Evolutionary conservation across 1,140 invertebrate species (phyloP).

Genomic region (Eupristina koningsbergeri): DNA sequence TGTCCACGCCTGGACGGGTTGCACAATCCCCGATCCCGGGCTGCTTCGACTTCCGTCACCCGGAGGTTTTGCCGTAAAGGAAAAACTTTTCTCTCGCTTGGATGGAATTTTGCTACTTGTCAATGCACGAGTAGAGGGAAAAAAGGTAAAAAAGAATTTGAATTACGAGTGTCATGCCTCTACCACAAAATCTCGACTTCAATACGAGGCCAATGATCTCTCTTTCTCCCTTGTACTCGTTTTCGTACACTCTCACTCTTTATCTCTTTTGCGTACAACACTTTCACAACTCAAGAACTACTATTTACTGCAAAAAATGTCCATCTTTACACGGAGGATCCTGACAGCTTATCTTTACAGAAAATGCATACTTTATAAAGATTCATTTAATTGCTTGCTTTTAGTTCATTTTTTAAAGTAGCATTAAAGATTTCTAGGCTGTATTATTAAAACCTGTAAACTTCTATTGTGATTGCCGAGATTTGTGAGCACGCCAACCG

Average conservation of each 20-base stretch:
- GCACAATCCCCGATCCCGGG: constrained; percentile 32
- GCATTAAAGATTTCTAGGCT: too few species aligned
- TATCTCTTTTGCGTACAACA: not conserved
- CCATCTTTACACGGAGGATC: too few species aligned
- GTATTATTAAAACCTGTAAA: too few species aligned
- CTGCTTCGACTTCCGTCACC: constrained; percentile 52
- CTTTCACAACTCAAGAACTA: not conserved
- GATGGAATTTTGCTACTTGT: not conserved
- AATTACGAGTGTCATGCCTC: constrained; percentile 49
- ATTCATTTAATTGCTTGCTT: too few species aligned
- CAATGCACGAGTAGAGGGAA: too few species aligned
- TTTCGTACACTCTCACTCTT: too few species aligned
- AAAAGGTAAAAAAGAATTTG: constrained; percentile 46
- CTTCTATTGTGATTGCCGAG: not conserved
- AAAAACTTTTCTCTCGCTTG: constrained; percentile 29
- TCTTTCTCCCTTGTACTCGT: too few species aligned
- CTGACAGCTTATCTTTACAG: too few species aligned
- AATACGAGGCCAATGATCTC: constrained; percentile 63
- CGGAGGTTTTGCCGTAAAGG: constrained; percentile 52
- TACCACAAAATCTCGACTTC: constrained; percentile 53
- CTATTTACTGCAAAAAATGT: too few species aligned
- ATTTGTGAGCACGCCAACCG: not conserved
- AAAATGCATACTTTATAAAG: too few species aligned
- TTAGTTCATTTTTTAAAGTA: too few species aligned
- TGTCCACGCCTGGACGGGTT: constrained; percentile 3